Base-by-base conservation (phyloP, 2,888 invertebrate species). In the Callyntrura guangdongensis region DNA sequence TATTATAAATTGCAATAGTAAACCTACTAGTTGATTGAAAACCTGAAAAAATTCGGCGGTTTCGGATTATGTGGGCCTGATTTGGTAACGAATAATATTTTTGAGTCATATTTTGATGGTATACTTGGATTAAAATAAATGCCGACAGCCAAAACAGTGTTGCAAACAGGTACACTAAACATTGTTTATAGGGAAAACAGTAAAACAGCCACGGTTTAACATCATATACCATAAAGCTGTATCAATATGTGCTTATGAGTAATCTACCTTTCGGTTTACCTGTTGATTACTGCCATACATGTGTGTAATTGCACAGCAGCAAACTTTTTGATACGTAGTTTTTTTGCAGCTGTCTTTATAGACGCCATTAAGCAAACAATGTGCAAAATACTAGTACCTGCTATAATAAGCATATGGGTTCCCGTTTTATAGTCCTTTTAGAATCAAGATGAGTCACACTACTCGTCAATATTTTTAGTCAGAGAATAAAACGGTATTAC, bases 41-140 rank as follows among this genome's bases (percentile, higher is more conserved):
- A 2, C 36, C 36, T 2, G 2, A 36, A 36, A 20, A 87, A 53
- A 45, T n/a, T 53, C 53, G 79, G 53, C 81, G 81, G 87, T 87
- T 87, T 87, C 67, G 47, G 67, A 64, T 64, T 67, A 67, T 49
- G 67, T 53, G 67, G 49, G 81, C 22, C 69, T 79, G 53, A 53
- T 69, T 2, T 45, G 2, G 17, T 45, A 17, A 45, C 17, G 72
- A 45, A 72, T 36, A 36, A 36, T 36, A 36, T 6, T 4, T 36
- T 36, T n/a, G n/a, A 36, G 36, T 36, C 36, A 36, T 36, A 36
- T 36, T 4, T 36, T 36, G 2, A 36, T 36, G 36, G 3, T 36
- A 6, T 36, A 36, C 6, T 36, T 36, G 2, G 36, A 36, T 36
- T 36, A 36, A 36, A 36, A 36, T 6, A n/a, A n/a, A n/a, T 36